These are phyloP conservation scores for Drosophila rellima DNA, from an alignment of 2,888 invertebrate genomes.

Conservation along the genomic window DNA sequence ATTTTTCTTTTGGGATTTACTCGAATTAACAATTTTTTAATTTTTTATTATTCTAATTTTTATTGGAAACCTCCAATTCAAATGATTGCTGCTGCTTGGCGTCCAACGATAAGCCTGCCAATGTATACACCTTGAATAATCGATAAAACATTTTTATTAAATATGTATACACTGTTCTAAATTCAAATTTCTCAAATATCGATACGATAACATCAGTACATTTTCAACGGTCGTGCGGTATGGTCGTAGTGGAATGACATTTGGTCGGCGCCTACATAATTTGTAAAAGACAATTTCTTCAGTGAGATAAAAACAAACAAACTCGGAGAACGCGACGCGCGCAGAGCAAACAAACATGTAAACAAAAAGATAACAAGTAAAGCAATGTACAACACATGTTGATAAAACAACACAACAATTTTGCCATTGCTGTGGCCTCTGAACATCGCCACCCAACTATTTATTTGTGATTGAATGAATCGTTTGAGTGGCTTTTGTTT, in stretches of 20 bases:
- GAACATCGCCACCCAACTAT: constrained; percentile 25
- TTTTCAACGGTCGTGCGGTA: constrained; percentile 57
- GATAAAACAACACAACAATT: constrained; percentile 33
- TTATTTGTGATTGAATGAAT: constrained; percentile 47
- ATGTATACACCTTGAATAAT: no score
- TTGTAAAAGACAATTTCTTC: constrained; percentile 17
- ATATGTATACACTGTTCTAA: constrained; percentile 30
- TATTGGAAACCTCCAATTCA: no score
- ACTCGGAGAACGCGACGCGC: constrained; percentile 49
- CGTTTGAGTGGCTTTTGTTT: constrained; percentile 35
- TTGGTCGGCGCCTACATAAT: background rate
- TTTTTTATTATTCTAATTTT: no score
- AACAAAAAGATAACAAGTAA: constrained; percentile 49
- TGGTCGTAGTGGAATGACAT: constrained; percentile 3
- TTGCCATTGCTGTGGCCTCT: constrained; percentile 47
- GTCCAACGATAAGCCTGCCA: no score
- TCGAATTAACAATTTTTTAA: no score
- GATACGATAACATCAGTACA: constrained; percentile 50
- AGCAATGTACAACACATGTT: constrained; percentile 12
- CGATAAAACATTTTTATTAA: background rate
- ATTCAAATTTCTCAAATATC: constrained; percentile 32
- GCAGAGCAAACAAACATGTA: constrained; percentile 41
- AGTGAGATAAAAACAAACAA: constrained; percentile 24
- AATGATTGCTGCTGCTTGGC: no score
- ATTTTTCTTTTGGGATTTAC: no score